Conservation (phyloP, 2,113 vertebrate species). For the Upupa epops region DNA sequence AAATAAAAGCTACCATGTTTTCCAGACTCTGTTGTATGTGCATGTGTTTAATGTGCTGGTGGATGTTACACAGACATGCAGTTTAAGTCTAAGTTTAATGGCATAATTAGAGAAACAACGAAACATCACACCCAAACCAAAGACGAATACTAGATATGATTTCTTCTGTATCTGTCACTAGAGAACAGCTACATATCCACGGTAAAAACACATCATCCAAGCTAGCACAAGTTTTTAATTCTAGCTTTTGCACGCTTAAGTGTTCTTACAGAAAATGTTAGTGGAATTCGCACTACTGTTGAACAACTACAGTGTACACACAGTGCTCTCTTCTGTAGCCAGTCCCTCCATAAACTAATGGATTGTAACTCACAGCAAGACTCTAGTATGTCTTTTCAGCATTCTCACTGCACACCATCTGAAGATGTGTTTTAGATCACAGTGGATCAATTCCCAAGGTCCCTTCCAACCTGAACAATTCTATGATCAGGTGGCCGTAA, state of each 20-base stretch:
- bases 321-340: not conserved
- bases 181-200: not conserved
- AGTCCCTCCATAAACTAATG: not conserved
- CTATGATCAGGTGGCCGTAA: not conserved
- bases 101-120: not conserved
- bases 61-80: not conserved
- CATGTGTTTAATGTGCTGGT: not conserved
- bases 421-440: not conserved
- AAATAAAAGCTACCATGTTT: not conserved
- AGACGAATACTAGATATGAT: not conserved
- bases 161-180: not conserved
- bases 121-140: not conserved
- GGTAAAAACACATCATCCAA: not conserved
- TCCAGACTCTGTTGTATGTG: not conserved
- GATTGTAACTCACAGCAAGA: not conserved
- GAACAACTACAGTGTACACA: not conserved
- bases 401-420: not conserved
- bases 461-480: not conserved
- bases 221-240: not conserved
- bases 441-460: not conserved
- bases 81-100: not conserved
- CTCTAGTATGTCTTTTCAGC: not conserved
- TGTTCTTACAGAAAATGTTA: not conserved
- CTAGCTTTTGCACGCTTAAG: not conserved
- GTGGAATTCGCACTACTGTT: not conserved